A percentile compares a stretch with the other conserved stretches of the same genome.
Conservation (phyloP, 2,888 invertebrate genomes). For the Plagodis pulveraria region DNA sequence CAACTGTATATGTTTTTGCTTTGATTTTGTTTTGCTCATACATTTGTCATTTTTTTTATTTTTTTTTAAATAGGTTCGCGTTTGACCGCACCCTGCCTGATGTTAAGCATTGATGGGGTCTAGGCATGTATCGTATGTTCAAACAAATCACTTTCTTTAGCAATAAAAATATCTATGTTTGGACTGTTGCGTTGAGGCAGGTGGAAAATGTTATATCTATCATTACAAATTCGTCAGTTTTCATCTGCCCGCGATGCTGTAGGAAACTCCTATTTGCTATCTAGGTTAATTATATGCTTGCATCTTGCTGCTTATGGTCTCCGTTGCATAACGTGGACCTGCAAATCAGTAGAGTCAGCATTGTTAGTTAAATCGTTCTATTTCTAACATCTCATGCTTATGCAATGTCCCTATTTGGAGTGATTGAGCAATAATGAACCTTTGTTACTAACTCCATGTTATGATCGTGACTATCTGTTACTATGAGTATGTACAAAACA, state of each 20-base stretch:
- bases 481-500: not conserved
- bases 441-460: slow-evolving; percentile 14
- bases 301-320: slow-evolving; percentile 37
- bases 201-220: slow-evolving; percentile 12
- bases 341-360: slow-evolving; percentile 42
- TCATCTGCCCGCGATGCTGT: slow-evolving; percentile 17
- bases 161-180: slow-evolving; percentile 14
- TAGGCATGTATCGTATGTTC: too few relatives aligned
- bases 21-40: not conserved
- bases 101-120: too few relatives aligned
- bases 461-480: not conserved
- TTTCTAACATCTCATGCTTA: slow-evolving; percentile 49
- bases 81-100: too few relatives aligned
- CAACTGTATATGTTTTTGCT: not conserved
- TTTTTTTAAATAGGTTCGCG: too few relatives aligned
- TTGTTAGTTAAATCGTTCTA: slow-evolving; percentile 39
- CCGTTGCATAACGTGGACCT: slow-evolving; percentile 49
- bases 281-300: slow-evolving; percentile 39
- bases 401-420: slow-evolving; percentile 37
- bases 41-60: not conserved
- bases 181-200: not conserved
- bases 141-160: not conserved
- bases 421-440: slow-evolving; percentile 21
- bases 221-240: slow-evolving; percentile 15
- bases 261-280: slow-evolving; percentile 37